Evolutionary conservation across 64 coral and sea anemone species (phyloP), one percentile per base, ranked within the genome.

Genomic region (Hydrozoanthus tunicans): DNA sequence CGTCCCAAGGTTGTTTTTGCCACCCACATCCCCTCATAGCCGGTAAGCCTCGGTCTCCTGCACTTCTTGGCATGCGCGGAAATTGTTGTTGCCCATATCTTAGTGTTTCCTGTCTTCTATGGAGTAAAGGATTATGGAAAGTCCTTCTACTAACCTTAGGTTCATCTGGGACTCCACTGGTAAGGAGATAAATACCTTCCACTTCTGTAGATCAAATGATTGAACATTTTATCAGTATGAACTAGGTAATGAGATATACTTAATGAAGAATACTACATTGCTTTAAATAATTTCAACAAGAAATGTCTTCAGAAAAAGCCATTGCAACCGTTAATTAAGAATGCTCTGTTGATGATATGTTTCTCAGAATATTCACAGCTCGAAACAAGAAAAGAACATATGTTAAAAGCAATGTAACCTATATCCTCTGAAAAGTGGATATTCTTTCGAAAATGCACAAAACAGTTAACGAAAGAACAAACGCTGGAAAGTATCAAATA

Each of bases 181-280:
- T 93, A 62, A 98, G 89, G 1, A 98, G 76, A 78, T 98, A 98
- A 77, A 98, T 98, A 24, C 96, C 96, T 71, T 98, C 96, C 66
- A 98, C 96, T 59, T 98, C 96, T 98, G 86, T 13, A 5, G 54
- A 54, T 58, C 43, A 69, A 20, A 54, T 43, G 32, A 43, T 43
- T 3, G 66, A 90, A 53, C 11, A 4, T 69, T 6, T 23, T 53
- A 70, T 79, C 2, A 26, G 17, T 15, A 1, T 71, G 17, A 5
- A 69, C 13, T 14, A 71, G n/a, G 2, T 26, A 11, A 17, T 13
- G 17, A 2, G 12, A 17, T 5, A 66, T 66, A 13, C 4, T 14
- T 66, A 17, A 43, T 43, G 32, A 43, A 43, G 32, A 43, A 0
- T 43, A 43, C 32, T 66, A 66, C 3, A 14, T 14, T 15, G 64